These are phyloP conservation scores for Myiothlypis chrysogaster DNA, from an alignment of 2,797 vertebrate genomes.

Conservation along the genomic window DNA sequence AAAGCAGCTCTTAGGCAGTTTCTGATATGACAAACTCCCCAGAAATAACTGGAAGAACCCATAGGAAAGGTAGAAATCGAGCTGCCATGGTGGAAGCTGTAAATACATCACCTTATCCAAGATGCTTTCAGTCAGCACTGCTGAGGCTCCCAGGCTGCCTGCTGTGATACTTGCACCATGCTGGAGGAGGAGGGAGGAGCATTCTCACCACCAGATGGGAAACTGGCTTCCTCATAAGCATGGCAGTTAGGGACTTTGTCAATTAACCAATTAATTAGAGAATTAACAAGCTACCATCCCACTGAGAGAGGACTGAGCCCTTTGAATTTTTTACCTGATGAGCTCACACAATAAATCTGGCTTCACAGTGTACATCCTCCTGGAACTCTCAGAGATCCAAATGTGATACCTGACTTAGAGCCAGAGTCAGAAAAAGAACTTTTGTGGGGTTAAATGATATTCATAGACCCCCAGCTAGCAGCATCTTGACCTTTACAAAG, in stretches of 20 bases:
- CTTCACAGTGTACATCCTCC: not conserved
- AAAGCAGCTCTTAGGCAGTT: not conserved
- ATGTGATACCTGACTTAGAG: not conserved
- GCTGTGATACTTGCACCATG: rapidly evolving
- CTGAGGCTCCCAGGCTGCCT: not conserved
- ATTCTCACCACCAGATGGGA: not conserved
- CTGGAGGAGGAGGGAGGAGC: not conserved
- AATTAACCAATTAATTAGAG: not conserved
- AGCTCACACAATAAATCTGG: not conserved
- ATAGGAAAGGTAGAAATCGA: not conserved
- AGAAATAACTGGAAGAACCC: not conserved
- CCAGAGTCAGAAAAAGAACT: not conserved
- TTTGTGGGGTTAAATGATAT: not conserved
- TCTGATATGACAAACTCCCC: not conserved
- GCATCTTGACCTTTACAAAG: not conserved
- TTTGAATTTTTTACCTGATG: not conserved
- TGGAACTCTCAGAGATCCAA: not conserved
- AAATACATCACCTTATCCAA: not conserved
- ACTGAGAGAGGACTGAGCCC: not conserved
- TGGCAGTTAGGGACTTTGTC: not conserved
- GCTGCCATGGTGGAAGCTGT: not conserved
- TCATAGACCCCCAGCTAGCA: not conserved
- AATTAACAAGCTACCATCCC: not conserved
- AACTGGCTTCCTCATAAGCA: not conserved
- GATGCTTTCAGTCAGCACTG: not conserved